Evolutionary conservation across 2,888 invertebrate species (phyloP).

Genomic region (Myathropa florea): DNA sequence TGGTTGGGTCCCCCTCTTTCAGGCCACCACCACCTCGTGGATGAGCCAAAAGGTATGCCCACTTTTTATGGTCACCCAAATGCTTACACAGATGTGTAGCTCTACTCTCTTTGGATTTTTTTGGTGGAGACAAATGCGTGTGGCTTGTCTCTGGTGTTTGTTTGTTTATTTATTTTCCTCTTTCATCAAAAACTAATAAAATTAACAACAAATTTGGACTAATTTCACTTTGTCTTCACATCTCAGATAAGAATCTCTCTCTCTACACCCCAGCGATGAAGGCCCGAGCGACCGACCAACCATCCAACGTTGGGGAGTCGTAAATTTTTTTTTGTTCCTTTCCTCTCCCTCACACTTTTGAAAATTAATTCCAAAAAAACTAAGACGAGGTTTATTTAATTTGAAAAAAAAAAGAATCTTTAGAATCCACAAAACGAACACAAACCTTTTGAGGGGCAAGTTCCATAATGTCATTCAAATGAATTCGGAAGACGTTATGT

Average conservation of each 20-base stretch:
- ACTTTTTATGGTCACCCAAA: neutral
- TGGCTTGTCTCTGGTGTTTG: neutral
- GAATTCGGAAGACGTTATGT: conserved; percentile 61
- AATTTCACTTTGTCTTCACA: conserved; percentile 38
- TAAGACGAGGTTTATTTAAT: neutral
- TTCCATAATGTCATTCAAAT: conserved; percentile 58
- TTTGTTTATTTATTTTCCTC: neutral
- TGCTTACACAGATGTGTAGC: neutral
- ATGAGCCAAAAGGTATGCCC: neutral
- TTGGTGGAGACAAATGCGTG: neutral
- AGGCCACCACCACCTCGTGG: neutral
- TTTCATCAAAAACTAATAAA: conserved; percentile 22
- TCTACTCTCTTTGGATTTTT: neutral
- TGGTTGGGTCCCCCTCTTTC: too few relatives aligned
- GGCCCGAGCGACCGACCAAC: too few relatives aligned
- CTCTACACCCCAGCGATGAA: too few relatives aligned
- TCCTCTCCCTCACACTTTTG: neutral
- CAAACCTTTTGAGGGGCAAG: conserved; percentile 4
- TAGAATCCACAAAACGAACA: neutral
- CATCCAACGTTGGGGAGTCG: neutral
- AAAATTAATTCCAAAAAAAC: neutral
- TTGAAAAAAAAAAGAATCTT: neutral
- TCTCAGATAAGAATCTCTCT: conserved; percentile 32
- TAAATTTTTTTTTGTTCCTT: conserved; percentile 31
- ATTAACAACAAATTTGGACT: conserved; percentile 56